Base-by-base conservation (phyloP, 2,888 invertebrate species). In the Dynastes hyllus region DNA sequence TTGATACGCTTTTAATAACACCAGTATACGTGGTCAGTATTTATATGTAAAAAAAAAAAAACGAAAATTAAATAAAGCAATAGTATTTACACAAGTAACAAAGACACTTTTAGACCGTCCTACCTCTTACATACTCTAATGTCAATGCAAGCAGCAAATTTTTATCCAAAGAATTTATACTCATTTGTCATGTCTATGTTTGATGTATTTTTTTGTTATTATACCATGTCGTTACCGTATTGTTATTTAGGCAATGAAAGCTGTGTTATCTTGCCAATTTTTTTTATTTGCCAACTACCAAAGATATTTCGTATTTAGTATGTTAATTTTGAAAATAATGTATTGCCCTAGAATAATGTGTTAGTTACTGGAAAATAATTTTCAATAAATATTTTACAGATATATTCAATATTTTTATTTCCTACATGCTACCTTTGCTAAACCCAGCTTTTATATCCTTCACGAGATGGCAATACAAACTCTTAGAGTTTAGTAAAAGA, bases 101-200 rank as follows among this genome's bases (percentile, higher is more conserved):
- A 69, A 69, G 69, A 51, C 51, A 69, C 69, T 69, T 69, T 69
- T 69, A 69, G 69, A 69, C 69, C 69, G 69, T 69, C 69, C 69
- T 69, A 69, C 69, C 69, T 69, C 69, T 45, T 69, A 51, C 51
- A 51, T 69, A 69, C 51, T 69, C 69, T 69, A 29, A 51, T 69
- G 69, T 69, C 51, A 69, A 69, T 50, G 51, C 51, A 69, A 16
- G 51, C 51, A 69, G 22, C 22, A 67, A 69, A 69, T 69, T 51
- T 27, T 69, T 50, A 13, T 69, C 69, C 69, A 69, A 69, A 69
- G 69, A 69, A 69, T 27, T 51, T 69, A 69, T 69, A 69, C 69
- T 69, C 69, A 29, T 69, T 51, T 69, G 69, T 50, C 69, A 69
- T 69, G 51, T 69, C 50, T 67, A 45, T 66, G 16, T 29, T 69